Evolutionary conservation across 2,888 invertebrate species (phyloP), one percentile per base, ranked within the genome.

Genomic region (Oscheius sp.): DNA sequence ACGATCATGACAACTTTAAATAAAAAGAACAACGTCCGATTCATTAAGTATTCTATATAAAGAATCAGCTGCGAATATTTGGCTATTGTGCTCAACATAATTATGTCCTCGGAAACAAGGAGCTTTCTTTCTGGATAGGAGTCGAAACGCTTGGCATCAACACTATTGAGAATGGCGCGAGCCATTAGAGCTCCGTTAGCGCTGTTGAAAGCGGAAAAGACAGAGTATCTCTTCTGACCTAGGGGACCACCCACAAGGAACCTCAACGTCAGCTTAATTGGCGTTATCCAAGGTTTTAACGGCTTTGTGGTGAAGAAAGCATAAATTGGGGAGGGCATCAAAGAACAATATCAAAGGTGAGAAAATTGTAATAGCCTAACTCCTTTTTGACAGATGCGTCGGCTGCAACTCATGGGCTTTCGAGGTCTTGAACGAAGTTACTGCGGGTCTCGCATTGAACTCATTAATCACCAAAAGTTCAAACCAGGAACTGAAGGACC

Each of bases 111-210:
- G 1, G 24, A 54, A 36, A 54, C n/a, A 32, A 33, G 54, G n/a
- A 54, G 32, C 32, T 9, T n/a, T n/a, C n/a, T n/a, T n/a, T n/a
- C n/a, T n/a, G n/a, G n/a, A n/a, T n/a, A 54, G 22, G 30, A 24
- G 59, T 41, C 44, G 59, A 59, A 59, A 28, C 44, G 59, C 59
- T 41, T 59, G 41, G 59, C 59, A 59, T 59, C 59, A 41, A 41
- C 59, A 59, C 59, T 59, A 59, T 59, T 59, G 59, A 59, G 24
- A 59, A 44, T 59, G 59, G 59, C 59, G 59, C 59, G 44, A 44
- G 20, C 44, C 59, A 59, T 59, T 59, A 59, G 59, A 44, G 20
- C 44, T 41, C 59, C n/a, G 59, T 59, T 59, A 59, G 59, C 59
- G 44, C 44, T 41, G 59, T 59, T 44, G 59, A 59, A 59, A 33